These are phyloP conservation scores for Trachelus stipa DNA, from an alignment of 2,888 invertebrate species.

Conservation along the genomic window DNA sequence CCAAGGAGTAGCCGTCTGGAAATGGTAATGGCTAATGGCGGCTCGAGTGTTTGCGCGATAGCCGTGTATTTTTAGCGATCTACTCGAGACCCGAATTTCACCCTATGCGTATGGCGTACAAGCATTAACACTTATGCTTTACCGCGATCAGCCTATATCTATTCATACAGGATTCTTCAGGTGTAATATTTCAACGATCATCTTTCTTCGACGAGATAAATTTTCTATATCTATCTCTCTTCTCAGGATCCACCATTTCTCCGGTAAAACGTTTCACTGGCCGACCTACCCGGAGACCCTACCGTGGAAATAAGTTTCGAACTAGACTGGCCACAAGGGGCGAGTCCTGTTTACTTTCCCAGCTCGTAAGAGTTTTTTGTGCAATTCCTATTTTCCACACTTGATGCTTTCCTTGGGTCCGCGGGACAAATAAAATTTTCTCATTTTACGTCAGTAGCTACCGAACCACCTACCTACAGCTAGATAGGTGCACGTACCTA, in stretches of 20 bases:
- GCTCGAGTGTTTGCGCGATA: constrained; percentile 52
- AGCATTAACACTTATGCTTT: not conserved
- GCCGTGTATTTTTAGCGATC: constrained; percentile 46
- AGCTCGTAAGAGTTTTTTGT: constrained; percentile 38
- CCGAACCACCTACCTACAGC: not conserved
- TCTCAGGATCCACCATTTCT: constrained; percentile 17
- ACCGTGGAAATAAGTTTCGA: constrained; percentile 47
- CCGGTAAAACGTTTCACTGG: constrained; percentile 35
- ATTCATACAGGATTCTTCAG: not conserved
- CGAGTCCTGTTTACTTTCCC: constrained; percentile 38
- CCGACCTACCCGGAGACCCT: constrained; percentile 29
- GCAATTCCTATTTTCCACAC: constrained; percentile 51
- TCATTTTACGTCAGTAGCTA: constrained; percentile 43
- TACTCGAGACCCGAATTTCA: constrained; percentile 21
- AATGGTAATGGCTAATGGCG: constrained; percentile 56
- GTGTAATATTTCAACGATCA: not conserved
- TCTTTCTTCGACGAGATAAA: not conserved
- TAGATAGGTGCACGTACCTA: not conserved
- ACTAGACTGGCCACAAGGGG: constrained; percentile 46
- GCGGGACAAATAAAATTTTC: constrained; percentile 58
- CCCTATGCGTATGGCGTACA: not conserved
- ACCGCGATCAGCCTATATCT: not conserved
- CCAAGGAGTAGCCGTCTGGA: constrained; percentile 42
- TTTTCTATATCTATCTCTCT: not conserved
- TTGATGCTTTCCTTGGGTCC: constrained; percentile 44